A percentile compares a stretch with the other conserved stretches of the same genome.
Evolutionary conservation across 2,797 vertebrate genomes (phyloP).

Genomic region (Anniella stebbinsi): DNA sequence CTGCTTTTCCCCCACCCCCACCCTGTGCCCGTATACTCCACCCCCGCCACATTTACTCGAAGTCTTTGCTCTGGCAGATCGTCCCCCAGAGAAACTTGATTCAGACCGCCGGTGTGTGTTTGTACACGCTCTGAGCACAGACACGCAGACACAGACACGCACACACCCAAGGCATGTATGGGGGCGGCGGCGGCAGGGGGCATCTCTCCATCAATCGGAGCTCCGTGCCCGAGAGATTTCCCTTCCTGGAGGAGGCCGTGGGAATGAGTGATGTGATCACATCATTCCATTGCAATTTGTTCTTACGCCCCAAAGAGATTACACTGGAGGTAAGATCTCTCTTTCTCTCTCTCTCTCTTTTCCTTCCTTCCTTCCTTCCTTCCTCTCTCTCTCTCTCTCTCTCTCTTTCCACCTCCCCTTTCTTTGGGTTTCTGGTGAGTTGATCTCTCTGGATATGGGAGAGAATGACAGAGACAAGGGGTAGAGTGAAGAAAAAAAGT

Average conservation of each 20-base stretch:
- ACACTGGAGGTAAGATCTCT: neutral
- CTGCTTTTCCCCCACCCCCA: neutral
- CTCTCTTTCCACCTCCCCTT: neutral
- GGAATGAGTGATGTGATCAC: neutral
- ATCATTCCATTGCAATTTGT: neutral
- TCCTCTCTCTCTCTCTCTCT: neutral
- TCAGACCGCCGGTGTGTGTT: neutral
- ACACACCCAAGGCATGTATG: too few relatives aligned
- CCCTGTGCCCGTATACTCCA: neutral
- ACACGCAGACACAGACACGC: neutral
- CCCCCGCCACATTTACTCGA: neutral
- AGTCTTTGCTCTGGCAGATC: neutral
- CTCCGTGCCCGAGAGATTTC: neutral
- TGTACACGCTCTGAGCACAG: neutral
- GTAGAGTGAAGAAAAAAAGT: neutral
- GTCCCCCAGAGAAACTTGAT: neutral
- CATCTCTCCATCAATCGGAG: neutral
- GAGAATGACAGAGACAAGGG: too few relatives aligned
- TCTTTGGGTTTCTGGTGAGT: too few relatives aligned
- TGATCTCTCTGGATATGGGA: neutral
- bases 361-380: too few relatives aligned
- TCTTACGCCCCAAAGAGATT: neutral
- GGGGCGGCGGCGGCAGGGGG: too few relatives aligned
- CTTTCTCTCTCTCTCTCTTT: rapidly evolving
- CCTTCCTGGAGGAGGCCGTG: neutral